Base-by-base conservation (phyloP, 23 tunicate species). In the Aplidium turbinatum region DNA sequence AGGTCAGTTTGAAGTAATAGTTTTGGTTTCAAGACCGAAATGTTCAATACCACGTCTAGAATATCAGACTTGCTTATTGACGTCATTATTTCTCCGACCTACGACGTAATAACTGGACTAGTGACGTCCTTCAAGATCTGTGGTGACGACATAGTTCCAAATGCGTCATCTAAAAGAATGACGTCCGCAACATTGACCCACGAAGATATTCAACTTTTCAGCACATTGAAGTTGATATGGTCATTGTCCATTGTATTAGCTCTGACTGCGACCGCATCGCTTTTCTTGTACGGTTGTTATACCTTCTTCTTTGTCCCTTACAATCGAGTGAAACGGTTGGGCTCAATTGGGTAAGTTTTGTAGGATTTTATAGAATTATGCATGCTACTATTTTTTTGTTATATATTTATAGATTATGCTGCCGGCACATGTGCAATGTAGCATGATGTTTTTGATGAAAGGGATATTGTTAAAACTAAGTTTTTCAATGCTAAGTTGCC, bases 291-390 rank as follows among this genome's bases (percentile, higher is more conserved):
- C 23, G 23, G 7, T 46, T 30, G 62, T 20, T 61, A 61, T 35
- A 33, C 13, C 1, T 40, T 62, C 25, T 47, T 86, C 3, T 86
- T 86, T 38, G 28, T 72, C 24, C 93, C 93, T 4, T 47, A 31
- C 34, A 67, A 78, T 11, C 35, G 70, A 33, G 67, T 86, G 2
- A 72, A 63, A 78, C 57, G 73, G 26, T 68, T 86, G 18, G 93
- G 93, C 1, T 78, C 84, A 18, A 75, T 86, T 31, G 93, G 93
- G 93, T 86, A 31, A 78, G 85, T 73, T n/a, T 42, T 42, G 50
- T 11, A 9, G 16, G 16, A 9, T 11, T 16, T 9, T 11, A 42
- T 42, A 42, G 11, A 42, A 42, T 42, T 42, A 9, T 11, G 11
- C 16, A 42, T 42, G 50, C 50, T 9, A 16, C 16, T 42, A 16